Evolutionary conservation across 2,888 invertebrate species (phyloP).

Genomic region (Laspeyria flexula): DNA sequence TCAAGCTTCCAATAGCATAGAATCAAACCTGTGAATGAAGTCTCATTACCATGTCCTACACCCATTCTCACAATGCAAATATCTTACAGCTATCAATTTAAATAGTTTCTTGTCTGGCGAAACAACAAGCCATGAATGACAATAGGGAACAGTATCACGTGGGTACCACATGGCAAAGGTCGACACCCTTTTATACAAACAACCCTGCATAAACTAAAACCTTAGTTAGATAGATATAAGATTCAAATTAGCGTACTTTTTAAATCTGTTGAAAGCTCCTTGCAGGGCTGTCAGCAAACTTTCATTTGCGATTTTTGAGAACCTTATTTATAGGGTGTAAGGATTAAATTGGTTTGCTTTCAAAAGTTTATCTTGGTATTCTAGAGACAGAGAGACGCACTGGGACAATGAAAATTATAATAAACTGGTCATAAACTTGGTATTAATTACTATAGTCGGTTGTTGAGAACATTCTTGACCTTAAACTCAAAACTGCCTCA

Average conservation of each 20-base stretch:
- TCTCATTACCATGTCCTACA: conserved; percentile 16
- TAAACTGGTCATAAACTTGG: conserved; percentile 42
- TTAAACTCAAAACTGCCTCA: conserved; percentile 12
- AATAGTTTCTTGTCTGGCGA: conserved; percentile 40
- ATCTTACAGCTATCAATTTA: conserved; percentile 26
- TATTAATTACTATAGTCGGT: conserved; percentile 38
- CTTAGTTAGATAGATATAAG: not conserved
- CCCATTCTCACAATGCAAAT: conserved; percentile 23
- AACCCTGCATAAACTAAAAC: conserved; percentile 23
- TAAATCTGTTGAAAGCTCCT: not conserved
- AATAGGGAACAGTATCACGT: conserved; percentile 50
- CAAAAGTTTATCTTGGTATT: not conserved
- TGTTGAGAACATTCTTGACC: conserved; percentile 30
- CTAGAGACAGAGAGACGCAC: conserved; percentile 40
- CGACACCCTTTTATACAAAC: conserved; percentile 56
- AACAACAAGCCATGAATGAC: conserved; percentile 49
- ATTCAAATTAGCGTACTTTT: not conserved
- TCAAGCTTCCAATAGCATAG: not conserved
- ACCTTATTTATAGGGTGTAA: not conserved
- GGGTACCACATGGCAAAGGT: conserved; percentile 60
- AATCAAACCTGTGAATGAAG: conserved; percentile 23
- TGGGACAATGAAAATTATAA: conserved; percentile 56
- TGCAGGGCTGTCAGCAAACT: conserved; percentile 1
- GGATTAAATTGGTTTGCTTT: conserved; percentile 10
- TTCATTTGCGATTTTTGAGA: not conserved